Evolutionary conservation across 2,888 invertebrate species (phyloP).

Genomic region (Endomychus coccineus): DNA sequence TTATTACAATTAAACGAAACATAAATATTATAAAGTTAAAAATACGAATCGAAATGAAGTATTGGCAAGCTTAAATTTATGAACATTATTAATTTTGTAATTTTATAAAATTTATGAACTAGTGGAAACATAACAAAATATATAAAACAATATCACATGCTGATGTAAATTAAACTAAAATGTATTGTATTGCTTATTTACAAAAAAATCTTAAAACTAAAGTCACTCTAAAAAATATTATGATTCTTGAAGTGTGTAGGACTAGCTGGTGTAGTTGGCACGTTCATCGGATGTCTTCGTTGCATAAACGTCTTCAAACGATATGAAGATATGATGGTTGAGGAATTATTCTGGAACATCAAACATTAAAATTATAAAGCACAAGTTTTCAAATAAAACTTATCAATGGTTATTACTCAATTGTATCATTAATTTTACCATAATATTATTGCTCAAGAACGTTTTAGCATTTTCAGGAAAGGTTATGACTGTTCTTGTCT

Average conservation of each 20-base stretch:
- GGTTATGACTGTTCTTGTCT: too few species aligned
- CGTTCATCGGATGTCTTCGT: conserved; percentile 39
- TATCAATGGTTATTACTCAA: too few species aligned
- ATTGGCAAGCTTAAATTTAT: too few species aligned
- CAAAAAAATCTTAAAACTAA: conserved; percentile 3
- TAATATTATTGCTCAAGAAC: too few species aligned
- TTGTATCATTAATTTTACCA: too few species aligned
- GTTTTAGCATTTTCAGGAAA: too few species aligned
- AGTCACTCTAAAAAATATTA: conserved; percentile 14
- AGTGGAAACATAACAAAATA: conserved; percentile 11
- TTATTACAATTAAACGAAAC: conserved; percentile 8
- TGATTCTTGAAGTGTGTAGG: conserved; percentile 29
- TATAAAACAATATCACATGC: conserved; percentile 17
- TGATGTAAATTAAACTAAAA: conserved; percentile 13
- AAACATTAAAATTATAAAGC: too few species aligned
- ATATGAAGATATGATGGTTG: conserved; percentile 35
- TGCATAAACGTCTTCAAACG: conserved; percentile 42
- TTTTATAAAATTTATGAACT: too few species aligned
- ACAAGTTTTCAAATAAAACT: too few species aligned
- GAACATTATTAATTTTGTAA: too few species aligned
- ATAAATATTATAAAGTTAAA: conserved; percentile 9
- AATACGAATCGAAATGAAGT: conserved; percentile 6
- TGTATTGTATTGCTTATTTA: conserved; percentile 8
- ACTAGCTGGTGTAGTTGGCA: conserved; percentile 33
- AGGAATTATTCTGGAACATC: conserved; percentile 3